These are phyloP conservation scores for Gastracanthus pulcherrimus DNA, from an alignment of 2,888 invertebrate genomes.

Conservation along the genomic window DNA sequence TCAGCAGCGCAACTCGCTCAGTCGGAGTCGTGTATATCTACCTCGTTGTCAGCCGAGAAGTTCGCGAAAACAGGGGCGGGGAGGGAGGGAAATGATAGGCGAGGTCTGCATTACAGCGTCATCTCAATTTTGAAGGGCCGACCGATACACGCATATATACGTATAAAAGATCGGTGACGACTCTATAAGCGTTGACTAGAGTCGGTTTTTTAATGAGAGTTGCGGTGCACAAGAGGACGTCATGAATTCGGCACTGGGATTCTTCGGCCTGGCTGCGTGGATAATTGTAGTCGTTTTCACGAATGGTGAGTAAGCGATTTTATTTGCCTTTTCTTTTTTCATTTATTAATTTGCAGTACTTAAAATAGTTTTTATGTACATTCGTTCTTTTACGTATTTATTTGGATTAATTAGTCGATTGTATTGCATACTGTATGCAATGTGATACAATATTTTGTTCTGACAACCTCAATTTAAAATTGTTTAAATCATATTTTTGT, in stretches of 20 bases:
- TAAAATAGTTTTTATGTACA: no score
- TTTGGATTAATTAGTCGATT: no score
- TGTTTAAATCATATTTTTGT: no score
- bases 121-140: no score
- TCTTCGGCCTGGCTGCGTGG: neutral
- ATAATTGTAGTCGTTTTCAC: constrained; percentile 20
- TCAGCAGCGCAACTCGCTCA: neutral
- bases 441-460: no score
- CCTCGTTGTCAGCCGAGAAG: neutral
- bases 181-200: neutral
- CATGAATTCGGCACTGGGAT: constrained; percentile 16
- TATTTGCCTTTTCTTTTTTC: fast-evolving
- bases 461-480: no score
- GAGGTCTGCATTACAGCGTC: neutral
- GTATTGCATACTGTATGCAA: no score
- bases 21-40: neutral
- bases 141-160: no score
- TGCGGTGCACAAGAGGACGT: neutral
- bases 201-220: neutral
- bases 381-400: no score
- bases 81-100: neutral
- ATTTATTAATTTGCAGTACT: neutral
- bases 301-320: constrained; percentile 41
- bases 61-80: no score
- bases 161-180: neutral